phyloP scores from a whole-genome alignment of 1,140 invertebrate genomes.

The Idris sp. region DNA sequence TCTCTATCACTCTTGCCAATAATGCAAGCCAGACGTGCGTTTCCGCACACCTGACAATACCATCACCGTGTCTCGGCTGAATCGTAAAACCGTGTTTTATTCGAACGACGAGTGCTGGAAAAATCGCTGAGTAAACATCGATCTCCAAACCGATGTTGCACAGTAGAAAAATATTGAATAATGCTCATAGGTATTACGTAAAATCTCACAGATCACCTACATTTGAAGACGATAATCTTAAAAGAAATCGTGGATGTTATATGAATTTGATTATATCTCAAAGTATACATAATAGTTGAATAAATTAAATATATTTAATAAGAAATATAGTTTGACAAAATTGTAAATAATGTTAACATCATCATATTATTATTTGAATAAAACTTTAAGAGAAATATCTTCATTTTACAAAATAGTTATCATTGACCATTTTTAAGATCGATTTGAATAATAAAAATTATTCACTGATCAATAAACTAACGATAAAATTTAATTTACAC shows the following conservation, averaged over 20 bases:
- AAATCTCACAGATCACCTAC: conserved; percentile 24
- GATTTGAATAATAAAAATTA: too few relatives aligned
- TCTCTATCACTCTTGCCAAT: conserved; percentile 50
- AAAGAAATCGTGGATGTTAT: conserved; percentile 5
- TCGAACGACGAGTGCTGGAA: conserved; percentile 46
- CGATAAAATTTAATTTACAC: too few relatives aligned
- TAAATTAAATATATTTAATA: too few relatives aligned
- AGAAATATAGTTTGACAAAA: too few relatives aligned
- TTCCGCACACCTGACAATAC: conserved; percentile 61
- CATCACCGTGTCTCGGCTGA: conserved; percentile 58
- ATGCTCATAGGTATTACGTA: conserved; percentile 21
- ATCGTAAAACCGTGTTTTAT: conserved; percentile 62
- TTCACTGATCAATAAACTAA: too few relatives aligned
- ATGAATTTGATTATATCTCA: too few relatives aligned
- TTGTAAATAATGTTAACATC: too few relatives aligned
- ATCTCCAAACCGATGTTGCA: conserved; percentile 54
- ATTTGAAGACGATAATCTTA: conserved; percentile 26
- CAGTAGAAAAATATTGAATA: conserved; percentile 42
- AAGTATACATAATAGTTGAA: too few relatives aligned
- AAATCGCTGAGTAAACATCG: conserved; percentile 60
- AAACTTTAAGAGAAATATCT: too few relatives aligned
- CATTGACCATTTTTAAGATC: too few relatives aligned
- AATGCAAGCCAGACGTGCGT: conserved; percentile 59
- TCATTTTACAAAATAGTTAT: too few relatives aligned
- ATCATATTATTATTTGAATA: too few relatives aligned